Conservation (phyloP, 2,888 invertebrate species). For the Metopia argyrocephala region DNA sequence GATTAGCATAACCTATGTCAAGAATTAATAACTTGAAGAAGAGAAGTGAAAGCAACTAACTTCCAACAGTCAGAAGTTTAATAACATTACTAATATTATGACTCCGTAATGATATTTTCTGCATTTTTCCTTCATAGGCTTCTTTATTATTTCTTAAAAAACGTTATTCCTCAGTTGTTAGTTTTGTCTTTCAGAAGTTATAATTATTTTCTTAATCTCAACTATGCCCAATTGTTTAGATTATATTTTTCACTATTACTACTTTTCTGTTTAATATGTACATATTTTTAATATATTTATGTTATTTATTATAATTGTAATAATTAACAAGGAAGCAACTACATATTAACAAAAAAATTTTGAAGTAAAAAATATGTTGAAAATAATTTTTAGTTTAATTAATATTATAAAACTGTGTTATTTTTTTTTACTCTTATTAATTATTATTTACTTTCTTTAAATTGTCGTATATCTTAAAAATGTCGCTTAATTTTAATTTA, state of each 20-base stretch:
- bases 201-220: neutral
- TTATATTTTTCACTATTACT: neutral
- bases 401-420: conserved; percentile 50
- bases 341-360: conserved; percentile 18
- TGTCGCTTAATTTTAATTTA: conserved; percentile 38
- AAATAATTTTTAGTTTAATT: conserved; percentile 53
- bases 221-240: neutral
- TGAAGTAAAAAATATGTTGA: conserved; percentile 43
- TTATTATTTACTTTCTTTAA: conserved; percentile 7
- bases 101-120: conserved; percentile 22
- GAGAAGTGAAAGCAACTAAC: conserved; percentile 13
- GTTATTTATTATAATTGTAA: conserved; percentile 51
- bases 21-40: neutral
- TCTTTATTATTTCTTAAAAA: conserved; percentile 7
- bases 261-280: conserved; percentile 58
- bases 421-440: conserved; percentile 42
- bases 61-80: conserved; percentile 45
- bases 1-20: neutral
- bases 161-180: neutral
- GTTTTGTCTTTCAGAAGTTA: too few species aligned
- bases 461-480: conserved; percentile 20
- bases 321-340: conserved; percentile 23
- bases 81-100: conserved; percentile 31
- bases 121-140: conserved; percentile 14
- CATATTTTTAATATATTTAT: conserved; percentile 56